Evolutionary conservation across 2,113 vertebrate genomes (phyloP).

Genomic region (Phoenicopterus ruber): DNA sequence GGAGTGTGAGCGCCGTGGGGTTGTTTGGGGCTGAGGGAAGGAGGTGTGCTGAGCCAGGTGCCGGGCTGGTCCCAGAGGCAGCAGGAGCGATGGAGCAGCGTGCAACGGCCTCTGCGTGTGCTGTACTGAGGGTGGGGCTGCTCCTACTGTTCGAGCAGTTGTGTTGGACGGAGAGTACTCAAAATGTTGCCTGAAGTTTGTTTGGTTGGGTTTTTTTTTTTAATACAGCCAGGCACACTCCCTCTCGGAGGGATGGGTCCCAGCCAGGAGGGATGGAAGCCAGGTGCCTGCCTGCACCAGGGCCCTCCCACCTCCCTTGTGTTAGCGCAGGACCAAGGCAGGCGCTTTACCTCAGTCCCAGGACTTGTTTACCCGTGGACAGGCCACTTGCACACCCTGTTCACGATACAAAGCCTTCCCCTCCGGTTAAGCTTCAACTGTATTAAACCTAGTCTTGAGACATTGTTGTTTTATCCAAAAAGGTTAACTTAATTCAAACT

Average conservation of each 20-base stretch:
- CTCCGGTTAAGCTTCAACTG: neutral
- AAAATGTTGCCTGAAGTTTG: neutral
- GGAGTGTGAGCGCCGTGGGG: neutral
- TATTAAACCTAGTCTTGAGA: neutral
- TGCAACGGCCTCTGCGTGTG: neutral
- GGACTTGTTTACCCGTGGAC: neutral
- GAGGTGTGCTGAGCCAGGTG: neutral
- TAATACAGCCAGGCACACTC: too few species aligned
- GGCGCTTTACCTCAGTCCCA: neutral
- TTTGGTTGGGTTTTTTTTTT: too few species aligned
- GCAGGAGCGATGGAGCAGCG: neutral
- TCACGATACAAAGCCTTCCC: neutral
- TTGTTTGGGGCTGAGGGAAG: neutral
- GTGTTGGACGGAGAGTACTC: neutral
- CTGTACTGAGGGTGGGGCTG: neutral
- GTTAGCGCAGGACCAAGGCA: too few species aligned
- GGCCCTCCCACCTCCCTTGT: neutral
- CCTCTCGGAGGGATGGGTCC: neutral
- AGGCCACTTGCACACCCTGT: neutral
- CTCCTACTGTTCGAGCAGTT: neutral
- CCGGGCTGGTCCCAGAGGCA: neutral
- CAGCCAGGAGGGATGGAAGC: neutral
- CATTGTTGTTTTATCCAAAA: neutral
- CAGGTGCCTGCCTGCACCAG: neutral
- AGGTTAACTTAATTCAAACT: neutral